Base-by-base conservation (phyloP, 1,140 invertebrate species). In the Tetragnatha versicolor region DNA sequence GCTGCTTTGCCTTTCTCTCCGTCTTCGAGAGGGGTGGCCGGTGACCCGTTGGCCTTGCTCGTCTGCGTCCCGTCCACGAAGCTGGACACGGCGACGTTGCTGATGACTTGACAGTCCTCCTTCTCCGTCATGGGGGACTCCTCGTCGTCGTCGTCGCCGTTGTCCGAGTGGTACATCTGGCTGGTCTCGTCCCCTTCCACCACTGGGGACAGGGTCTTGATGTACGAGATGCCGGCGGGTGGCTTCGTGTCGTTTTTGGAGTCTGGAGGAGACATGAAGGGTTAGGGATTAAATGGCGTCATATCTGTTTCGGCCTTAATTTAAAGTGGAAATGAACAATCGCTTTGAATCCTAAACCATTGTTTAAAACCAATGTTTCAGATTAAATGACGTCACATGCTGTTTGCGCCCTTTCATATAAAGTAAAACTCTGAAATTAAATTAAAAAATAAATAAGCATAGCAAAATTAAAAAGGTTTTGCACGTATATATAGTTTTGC, bases 171-270 rank as follows among this genome's bases (percentile, higher is more conserved):
- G 4, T 25, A 65, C 47, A 77, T 77, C 20, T 77, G 73, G 17
- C 73, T 77, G 17, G 14, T 27, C 31, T 77, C 73, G 17, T 77
- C 73, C 14, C 58, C 45, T 22, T 77, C 73, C 22, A 77, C 55
- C 1, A 77, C 10, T 12, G 73, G 73, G 7, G 42, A 42, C 2
- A 75, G 35, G 17, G 39, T 61, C 12, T 75, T 75, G 25, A 58
- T 60, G 35, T 73, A 73, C 14, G 69, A 31, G 12, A 60, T 29
- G 27, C 51, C 69, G 12, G 29, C 53, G 47, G 31, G 25, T 5
- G n/a, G n/a, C 25, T 35, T 47, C n/a, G 29, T 14, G n/a, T 55
- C 68, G 17, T 10, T 14, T 3, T 53, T 55, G 2, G 68, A 53
- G 25, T 55, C 68, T 70, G 33, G n/a, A 70, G n/a, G n/a, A n/a